Base-by-base conservation (phyloP, 2,888 invertebrate genomes). In the Tetheella fluctuosa region DNA sequence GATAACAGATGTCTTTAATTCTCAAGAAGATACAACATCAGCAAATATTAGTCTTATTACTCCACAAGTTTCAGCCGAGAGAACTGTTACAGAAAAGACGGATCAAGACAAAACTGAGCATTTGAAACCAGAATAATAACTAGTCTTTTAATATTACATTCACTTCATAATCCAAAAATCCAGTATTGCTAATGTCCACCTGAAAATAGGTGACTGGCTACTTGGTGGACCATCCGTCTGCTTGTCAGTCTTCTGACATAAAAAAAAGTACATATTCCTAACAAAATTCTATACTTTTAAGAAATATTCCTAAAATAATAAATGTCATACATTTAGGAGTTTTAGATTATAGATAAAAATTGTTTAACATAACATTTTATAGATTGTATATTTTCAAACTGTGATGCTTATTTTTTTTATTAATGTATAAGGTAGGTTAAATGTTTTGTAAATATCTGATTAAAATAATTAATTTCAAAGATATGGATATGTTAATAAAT, bases 1-100 rank as follows among this genome's bases (percentile, higher is more conserved):
- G 90, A 65, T 91, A 65, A 81, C 87, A 39, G 87, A 91, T 66
- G 64, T 85, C 60, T 90, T 91, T 71, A 83, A 78, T 58, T 64
- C 84, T 42, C 80, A 77, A 37, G 89, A 89, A 64, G 81, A 81
- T 17, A 63, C 68, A 42, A 53, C 68, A 37, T 52, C 69, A 17
- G 64, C 60, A 4, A 77, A 71, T 52, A 64, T 68, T 28, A 67
- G 70, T 1, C 52, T 79, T 28, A 69, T 74, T 54, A 67, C 64
- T 42, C 69, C 83, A 23, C 73, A 65, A 57, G 57, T 68, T 20
- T 77, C 85, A 12, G 62, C 65, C n/a, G 85, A 85, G 20, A 76
- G 68, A 60, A 76, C 71, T 15, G 60, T 74, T 30, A 62, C 62
- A 59, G 63, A 68, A 56, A 78, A 78, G 52, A 79, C 70, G 37